Evolutionary conservation across 2,113 vertebrate species (phyloP).

Genomic region (Gambusia holbrooki): DNA sequence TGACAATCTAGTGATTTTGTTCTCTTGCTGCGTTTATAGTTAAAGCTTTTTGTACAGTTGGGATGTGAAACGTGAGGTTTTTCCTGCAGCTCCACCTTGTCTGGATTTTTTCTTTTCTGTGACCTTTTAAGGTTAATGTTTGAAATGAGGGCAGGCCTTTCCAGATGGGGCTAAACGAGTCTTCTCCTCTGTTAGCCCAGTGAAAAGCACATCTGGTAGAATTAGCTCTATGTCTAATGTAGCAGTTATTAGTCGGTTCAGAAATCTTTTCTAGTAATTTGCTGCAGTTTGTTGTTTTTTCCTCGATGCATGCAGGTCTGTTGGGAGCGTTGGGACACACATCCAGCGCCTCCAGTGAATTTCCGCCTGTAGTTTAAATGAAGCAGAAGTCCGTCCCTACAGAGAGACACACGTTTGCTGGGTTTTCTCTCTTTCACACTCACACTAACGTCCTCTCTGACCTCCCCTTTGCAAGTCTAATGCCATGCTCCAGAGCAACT

Average conservation of each 20-base stretch:
- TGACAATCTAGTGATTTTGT: too few relatives aligned
- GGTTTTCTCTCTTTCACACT: background rate
- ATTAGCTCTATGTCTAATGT: too few relatives aligned
- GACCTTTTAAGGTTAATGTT: too few relatives aligned
- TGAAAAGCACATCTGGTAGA: background rate
- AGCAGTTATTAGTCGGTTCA: background rate
- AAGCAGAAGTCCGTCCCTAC: slow-evolving; percentile 23
- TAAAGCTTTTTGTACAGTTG: too few relatives aligned
- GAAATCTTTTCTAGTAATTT: background rate
- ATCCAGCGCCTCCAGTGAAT: slow-evolving; percentile 27
- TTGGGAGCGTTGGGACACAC: slow-evolving; percentile 7
- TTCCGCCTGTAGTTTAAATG: slow-evolving; percentile 39
- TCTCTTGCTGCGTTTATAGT: too few relatives aligned
- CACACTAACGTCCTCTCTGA: slow-evolving; percentile 7
- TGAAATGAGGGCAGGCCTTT: background rate
- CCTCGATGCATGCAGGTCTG: background rate
- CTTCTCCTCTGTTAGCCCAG: background rate
- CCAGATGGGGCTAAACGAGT: background rate
- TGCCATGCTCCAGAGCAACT: slow-evolving; percentile 41
- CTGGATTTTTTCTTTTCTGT: too few relatives aligned
- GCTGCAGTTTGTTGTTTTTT: slow-evolving; percentile 15
- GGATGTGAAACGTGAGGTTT: too few relatives aligned
- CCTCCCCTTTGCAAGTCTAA: slow-evolving; percentile 42
- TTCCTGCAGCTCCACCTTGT: too few relatives aligned
- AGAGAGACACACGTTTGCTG: slow-evolving; percentile 9